A percentile compares a stretch with the other conserved stretches of the same genome.
Evolutionary conservation across 2,113 vertebrate genomes (phyloP).

Genomic region (Nannobrachium achirus): DNA sequence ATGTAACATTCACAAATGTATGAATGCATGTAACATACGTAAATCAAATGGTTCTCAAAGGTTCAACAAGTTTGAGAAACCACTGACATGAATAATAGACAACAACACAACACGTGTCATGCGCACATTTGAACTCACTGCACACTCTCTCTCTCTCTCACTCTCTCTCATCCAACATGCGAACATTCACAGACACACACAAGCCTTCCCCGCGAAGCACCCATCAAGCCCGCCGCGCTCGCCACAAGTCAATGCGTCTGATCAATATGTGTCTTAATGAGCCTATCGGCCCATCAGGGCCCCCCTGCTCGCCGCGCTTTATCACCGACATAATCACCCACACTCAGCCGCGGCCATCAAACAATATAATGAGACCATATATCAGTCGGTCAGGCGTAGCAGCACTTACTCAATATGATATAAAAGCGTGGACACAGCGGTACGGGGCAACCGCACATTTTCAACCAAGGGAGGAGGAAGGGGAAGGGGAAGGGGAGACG

Average conservation of each 20-base stretch:
- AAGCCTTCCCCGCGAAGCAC: too few relatives aligned
- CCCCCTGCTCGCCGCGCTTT: conserved; percentile 48
- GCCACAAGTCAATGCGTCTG: conserved; percentile 49
- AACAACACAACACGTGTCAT: too few relatives aligned
- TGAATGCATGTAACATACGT: too few relatives aligned
- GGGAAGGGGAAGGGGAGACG: too few relatives aligned
- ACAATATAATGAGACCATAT: conserved; percentile 74
- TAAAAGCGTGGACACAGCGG: conserved; percentile 63
- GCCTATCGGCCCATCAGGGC: conserved; percentile 57
- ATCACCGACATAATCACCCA: conserved; percentile 72
- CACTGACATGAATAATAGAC: too few relatives aligned
- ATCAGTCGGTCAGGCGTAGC: conserved; percentile 63
- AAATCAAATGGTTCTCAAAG: too few relatives aligned
- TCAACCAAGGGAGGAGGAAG: too few relatives aligned
- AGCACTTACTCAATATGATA: conserved; percentile 58
- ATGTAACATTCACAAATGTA: too few relatives aligned
- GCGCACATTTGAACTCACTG: too few relatives aligned
- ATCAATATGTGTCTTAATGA: conserved; percentile 74
- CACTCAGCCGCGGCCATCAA: conserved; percentile 66
- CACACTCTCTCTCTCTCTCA: too few relatives aligned
- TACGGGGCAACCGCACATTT: not conserved
- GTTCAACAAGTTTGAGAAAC: too few relatives aligned
- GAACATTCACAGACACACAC: conserved; percentile 14
- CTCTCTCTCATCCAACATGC: conserved; percentile 9
- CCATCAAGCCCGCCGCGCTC: too few relatives aligned